Base-by-base conservation (phyloP, 2,888 invertebrate genomes). In the Salticus scenicus region DNA sequence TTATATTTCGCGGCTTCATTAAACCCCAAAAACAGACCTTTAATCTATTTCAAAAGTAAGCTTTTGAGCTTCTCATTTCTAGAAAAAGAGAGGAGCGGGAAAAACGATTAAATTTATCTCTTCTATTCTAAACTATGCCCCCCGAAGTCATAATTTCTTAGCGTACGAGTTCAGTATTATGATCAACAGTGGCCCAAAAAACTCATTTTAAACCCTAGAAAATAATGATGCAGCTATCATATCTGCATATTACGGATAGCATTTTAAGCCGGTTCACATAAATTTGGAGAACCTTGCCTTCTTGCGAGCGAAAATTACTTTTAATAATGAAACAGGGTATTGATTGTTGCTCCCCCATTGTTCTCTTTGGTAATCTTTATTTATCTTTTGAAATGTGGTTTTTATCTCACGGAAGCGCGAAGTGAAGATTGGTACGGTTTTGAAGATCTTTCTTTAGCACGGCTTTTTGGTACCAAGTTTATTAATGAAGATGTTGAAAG, bases 301-400 rank as follows among this genome's bases (percentile, higher is more conserved):
- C 57, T 57, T 57, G 57, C 20, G 57, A 5, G 7, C 4, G 42
- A 24, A 24, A 57, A 57, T 57, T 57, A 57, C 57, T 57, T 57
- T 57, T 57, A 57, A 57, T 57, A 57, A 57, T 57, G 57, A 57
- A 57, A 57, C 57, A 24, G 24, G 57, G 57, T 57, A 57, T 57
- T 57, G 57, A 57, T 57, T 57, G 24, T 47, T 47, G 5, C 24
- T 57, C 24, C 20, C 57, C 57, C 12, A 24, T 57, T 57, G 57
- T 57, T 57, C 42, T 57, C 20, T 37, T 7, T 20, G 57, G 57
- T 57, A 20, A 57, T 57, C 57, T 57, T 57, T 57, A 57, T 57
- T 57, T 24, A 20, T 57, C 5, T n/a, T n/a, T 24, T 57, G 20
- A 24, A 57, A 57, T 24, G 57, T 57, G 57, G 20, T 57, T 57